phyloP scores from a whole-genome alignment of 2,113 vertebrate species.

The Chloebia gouldiae region DNA sequence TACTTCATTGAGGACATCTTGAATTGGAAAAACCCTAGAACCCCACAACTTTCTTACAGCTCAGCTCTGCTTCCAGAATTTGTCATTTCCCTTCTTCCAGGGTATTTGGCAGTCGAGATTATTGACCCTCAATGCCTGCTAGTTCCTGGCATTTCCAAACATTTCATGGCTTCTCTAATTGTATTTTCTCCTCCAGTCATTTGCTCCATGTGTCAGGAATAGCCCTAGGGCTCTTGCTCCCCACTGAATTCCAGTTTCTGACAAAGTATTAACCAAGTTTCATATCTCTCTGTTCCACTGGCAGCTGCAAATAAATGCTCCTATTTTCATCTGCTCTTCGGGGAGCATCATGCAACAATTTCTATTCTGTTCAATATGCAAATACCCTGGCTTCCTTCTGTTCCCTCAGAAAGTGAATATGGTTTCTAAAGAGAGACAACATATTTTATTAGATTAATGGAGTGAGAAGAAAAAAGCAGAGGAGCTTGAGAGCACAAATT shows the following conservation, averaged over 20 bases:
- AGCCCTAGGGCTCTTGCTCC: background rate
- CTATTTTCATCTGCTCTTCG: conserved; percentile 32
- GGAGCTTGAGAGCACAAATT: background rate
- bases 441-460: conserved; percentile 54
- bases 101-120: background rate
- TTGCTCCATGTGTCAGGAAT: background rate
- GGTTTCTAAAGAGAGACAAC: conserved; percentile 26
- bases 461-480: conserved; percentile 1
- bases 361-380: conserved; percentile 49
- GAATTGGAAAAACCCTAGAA: background rate
- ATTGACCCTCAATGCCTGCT: background rate
- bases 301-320: conserved; percentile 48
- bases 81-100: background rate
- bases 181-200: background rate
- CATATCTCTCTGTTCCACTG: background rate
- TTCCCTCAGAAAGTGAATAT: conserved; percentile 2
- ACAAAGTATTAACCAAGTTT: conserved; percentile 12
- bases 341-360: conserved; percentile 16
- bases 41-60: background rate
- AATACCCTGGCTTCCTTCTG: background rate
- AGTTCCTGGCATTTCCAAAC: background rate
- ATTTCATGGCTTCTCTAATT: background rate
- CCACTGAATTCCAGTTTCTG: background rate
- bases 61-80: background rate
- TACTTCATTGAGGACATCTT: background rate